Evolutionary conservation across 2,113 vertebrate genomes (phyloP).

Genomic region (Zosterops pallidus): DNA sequence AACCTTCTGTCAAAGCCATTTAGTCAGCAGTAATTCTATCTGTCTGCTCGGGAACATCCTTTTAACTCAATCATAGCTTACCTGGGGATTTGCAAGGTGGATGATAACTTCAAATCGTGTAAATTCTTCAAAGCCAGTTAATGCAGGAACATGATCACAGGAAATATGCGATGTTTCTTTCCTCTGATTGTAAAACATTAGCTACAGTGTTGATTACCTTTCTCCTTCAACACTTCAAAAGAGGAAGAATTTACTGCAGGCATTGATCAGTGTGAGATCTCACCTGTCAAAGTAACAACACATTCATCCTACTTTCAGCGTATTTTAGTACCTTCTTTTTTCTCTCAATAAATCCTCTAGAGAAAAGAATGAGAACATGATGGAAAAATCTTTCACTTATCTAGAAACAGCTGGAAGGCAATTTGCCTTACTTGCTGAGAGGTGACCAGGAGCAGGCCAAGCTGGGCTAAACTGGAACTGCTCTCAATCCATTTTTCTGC

Average conservation of each 20-base stretch:
- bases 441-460: background rate
- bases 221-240: background rate
- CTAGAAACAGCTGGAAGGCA: background rate
- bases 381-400: background rate
- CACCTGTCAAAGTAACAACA: background rate
- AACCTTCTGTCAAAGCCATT: background rate
- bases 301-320: background rate
- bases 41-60: background rate
- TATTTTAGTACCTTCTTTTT: background rate
- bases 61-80: conserved; percentile 4
- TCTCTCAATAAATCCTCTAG: background rate
- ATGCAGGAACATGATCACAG: background rate
- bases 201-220: background rate
- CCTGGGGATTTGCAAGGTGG: background rate
- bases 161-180: background rate
- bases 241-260: background rate
- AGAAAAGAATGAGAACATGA: background rate
- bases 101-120: background rate
- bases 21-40: background rate
- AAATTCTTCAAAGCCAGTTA: background rate
- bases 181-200: background rate
- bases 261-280: no score
- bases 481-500: background rate
- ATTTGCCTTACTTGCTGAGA: background rate
- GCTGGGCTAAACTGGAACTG: background rate